phyloP scores from a whole-genome alignment of 2,888 invertebrate genomes.

The Brachylomia viminalis region DNA sequence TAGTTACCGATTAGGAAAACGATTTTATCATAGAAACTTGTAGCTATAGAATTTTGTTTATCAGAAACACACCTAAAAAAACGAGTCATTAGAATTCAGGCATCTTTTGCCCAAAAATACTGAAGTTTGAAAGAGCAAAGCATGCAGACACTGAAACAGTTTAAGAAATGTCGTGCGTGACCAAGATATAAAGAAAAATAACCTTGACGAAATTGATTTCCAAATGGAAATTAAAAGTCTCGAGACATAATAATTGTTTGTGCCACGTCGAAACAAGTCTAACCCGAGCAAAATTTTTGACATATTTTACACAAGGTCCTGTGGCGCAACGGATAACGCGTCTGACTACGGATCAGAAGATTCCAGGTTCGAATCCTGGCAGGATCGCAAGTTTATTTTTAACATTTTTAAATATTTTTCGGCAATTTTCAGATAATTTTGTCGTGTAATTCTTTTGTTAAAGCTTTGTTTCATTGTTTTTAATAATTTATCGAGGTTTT shows the following conservation, averaged over 20 bases:
- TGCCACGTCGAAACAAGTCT: neutral
- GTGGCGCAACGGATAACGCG: slow-evolving; percentile 93
- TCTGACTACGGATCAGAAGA: slow-evolving; percentile 94
- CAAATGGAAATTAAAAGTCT: slow-evolving; percentile 16
- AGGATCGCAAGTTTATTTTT: slow-evolving; percentile 77
- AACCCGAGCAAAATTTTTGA: slow-evolving; percentile 19
- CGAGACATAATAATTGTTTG: neutral
- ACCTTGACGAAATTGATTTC: slow-evolving; percentile 44
- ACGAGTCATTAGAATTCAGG: slow-evolving; percentile 16
- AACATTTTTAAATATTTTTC: neutral
- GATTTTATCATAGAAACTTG: neutral
- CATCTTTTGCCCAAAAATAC: slow-evolving; percentile 14
- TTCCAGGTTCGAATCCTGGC: slow-evolving; percentile 93
- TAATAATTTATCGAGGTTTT: neutral
- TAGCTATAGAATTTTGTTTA: neutral
- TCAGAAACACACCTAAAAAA: neutral
- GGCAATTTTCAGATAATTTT: neutral
- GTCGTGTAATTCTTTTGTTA: neutral
- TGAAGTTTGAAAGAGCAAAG: slow-evolving; percentile 13
- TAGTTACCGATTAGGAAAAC: neutral
- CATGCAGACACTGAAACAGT: slow-evolving; percentile 11
- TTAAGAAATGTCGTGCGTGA: slow-evolving; percentile 18
- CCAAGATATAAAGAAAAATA: slow-evolving; percentile 16
- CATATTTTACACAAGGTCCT: slow-evolving; percentile 70
- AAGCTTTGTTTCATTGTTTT: neutral